A percentile compares a stretch with the other conserved stretches of the same genome.
phyloP scores from a whole-genome alignment of 2,113 vertebrate genomes.

The Chaenocephalus aceratus region DNA sequence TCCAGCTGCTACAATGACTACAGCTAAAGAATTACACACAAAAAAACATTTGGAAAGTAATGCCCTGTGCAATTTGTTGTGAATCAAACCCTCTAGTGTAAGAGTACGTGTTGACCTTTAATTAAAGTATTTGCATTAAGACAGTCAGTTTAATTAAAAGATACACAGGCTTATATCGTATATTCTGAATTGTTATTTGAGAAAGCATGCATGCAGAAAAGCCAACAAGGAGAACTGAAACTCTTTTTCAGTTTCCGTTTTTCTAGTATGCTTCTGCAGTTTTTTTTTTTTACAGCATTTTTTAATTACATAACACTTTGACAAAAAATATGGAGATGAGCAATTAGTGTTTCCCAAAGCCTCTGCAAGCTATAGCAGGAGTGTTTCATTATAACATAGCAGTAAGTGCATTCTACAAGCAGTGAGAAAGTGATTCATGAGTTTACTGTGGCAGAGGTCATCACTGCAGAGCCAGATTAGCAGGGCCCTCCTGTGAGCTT shows the following conservation, averaged over 20 bases:
- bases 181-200: conserved; percentile 7
- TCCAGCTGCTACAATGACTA: too few relatives aligned
- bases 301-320: conserved; percentile 56
- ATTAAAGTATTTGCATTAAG: conserved; percentile 18
- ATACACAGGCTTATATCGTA: not conserved
- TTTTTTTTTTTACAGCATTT: not conserved
- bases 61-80: conserved; percentile 8
- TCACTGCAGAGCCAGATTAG: conserved; percentile 69
- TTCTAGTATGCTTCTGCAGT: too few relatives aligned
- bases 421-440: conserved; percentile 53
- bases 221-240: too few relatives aligned
- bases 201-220: conserved; percentile 7
- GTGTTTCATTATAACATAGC: conserved; percentile 52
- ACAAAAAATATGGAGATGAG: conserved; percentile 51
- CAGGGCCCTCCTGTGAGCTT: conserved; percentile 60
- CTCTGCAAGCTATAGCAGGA: conserved; percentile 40
- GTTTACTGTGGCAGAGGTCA: conserved; percentile 62
- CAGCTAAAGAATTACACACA: too few relatives aligned
- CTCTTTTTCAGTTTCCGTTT: too few relatives aligned
- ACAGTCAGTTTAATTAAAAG: conserved; percentile 25
- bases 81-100: conserved; percentile 15
- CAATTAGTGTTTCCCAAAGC: conserved; percentile 44
- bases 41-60: too few relatives aligned
- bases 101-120: conserved; percentile 36
- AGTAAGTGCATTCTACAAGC: conserved; percentile 24